Conservation (phyloP, 1,140 invertebrate species). For the Holotrichia oblita region DNA sequence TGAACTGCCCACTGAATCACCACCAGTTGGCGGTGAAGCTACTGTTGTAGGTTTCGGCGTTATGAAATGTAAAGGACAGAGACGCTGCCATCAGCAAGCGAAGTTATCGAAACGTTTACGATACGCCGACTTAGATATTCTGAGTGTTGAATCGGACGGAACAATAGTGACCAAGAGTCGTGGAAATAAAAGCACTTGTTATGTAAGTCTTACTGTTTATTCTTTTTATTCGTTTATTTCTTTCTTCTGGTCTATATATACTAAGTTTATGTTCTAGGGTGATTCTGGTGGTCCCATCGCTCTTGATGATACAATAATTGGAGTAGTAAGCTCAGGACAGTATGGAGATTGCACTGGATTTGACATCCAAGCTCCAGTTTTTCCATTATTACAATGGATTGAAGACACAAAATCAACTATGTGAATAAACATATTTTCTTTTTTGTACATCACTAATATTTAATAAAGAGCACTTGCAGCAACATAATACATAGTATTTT, state of each 20-base stretch:
- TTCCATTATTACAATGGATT: background rate
- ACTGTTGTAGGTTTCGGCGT: constrained; percentile 1
- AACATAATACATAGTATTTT: no score
- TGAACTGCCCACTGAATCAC: background rate
- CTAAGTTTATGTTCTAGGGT: background rate
- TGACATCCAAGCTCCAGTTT: background rate
- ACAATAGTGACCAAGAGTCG: background rate
- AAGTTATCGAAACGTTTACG: background rate
- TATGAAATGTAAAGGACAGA: background rate
- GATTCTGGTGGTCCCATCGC: constrained; percentile 3
- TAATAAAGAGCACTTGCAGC: no score
- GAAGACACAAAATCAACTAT: background rate
- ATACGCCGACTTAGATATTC: background rate
- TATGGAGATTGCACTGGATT: background rate
- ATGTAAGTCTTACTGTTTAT: background rate
- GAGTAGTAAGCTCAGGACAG: background rate
- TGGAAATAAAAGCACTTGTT: constrained; percentile 2
- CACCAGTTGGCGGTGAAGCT: background rate
- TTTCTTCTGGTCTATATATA: no score
- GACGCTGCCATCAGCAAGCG: background rate
- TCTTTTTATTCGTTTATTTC: no score
- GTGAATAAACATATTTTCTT: no score
- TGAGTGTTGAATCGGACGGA: background rate
- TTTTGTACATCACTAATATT: no score
- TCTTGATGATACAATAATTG: background rate